phyloP scores from a whole-genome alignment of 2,888 invertebrate genomes.

The Microplitis manilae region DNA sequence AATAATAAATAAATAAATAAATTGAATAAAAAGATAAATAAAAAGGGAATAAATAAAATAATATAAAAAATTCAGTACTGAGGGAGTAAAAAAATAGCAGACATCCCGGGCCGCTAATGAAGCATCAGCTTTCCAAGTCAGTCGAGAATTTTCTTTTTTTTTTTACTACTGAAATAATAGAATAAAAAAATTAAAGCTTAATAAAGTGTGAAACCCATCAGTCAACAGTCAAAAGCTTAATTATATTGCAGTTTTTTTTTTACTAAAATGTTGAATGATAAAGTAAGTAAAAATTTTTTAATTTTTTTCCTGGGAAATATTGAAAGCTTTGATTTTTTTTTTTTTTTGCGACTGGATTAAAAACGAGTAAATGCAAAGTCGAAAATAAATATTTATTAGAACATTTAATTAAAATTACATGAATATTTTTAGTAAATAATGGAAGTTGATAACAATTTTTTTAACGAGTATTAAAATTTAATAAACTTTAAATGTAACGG shows the following conservation, averaged over 20 bases:
- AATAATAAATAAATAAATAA: slow-evolving; percentile 20
- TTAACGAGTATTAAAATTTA: too few species aligned
- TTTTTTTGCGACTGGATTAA: too few species aligned
- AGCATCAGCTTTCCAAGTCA: slow-evolving; percentile 35
- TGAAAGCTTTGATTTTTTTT: background rate
- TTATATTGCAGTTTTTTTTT: too few species aligned
- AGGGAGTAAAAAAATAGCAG: slow-evolving; percentile 5
- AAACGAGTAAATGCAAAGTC: too few species aligned
- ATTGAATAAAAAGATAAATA: background rate
- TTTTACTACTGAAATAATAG: background rate
- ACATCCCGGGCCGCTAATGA: slow-evolving; percentile 37
- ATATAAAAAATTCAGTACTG: background rate
- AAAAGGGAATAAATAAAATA: background rate
- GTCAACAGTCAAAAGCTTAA: background rate
- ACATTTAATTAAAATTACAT: too few species aligned
- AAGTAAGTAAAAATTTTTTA: background rate
- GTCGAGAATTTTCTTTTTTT: slow-evolving; percentile 29
- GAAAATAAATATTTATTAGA: too few species aligned
- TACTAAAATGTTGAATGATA: too few species aligned
- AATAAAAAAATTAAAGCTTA: slow-evolving; percentile 3
- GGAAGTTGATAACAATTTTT: too few species aligned
- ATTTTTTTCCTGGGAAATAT: background rate
- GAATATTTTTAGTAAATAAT: too few species aligned
- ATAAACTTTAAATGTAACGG: too few species aligned
- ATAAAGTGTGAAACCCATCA: slow-evolving; percentile 18